Percentiles rank a stretch among this genome's conserved stretches.
Conservation (phyloP, 2,888 invertebrate species). For the Colostygia pectinataria region DNA sequence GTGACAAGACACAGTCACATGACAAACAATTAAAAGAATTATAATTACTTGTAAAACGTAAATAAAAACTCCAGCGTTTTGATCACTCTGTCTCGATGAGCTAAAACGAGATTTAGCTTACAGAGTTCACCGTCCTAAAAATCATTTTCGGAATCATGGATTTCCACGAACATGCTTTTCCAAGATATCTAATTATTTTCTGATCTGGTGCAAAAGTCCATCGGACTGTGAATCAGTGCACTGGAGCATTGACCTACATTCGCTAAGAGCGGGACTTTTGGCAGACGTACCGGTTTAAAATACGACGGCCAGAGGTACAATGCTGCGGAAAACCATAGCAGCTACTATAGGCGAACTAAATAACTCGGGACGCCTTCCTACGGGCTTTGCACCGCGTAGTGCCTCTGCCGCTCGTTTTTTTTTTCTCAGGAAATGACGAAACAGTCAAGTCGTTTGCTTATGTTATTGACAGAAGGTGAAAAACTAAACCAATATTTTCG, state of each 20-base stretch:
- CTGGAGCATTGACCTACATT: constrained; percentile 80
- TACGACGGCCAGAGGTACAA: constrained; percentile 47
- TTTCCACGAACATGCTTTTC: constrained; percentile 13
- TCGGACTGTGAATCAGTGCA: constrained; percentile 44
- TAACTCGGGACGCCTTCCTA: too few species aligned
- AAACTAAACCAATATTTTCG: too few species aligned
- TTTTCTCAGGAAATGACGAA: too few species aligned
- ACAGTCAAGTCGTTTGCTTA: too few species aligned
- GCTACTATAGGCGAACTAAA: too few species aligned
- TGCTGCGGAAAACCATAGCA: constrained; percentile 15
- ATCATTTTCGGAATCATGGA: constrained; percentile 10
- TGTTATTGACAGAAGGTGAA: too few species aligned
- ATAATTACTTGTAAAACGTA: too few species aligned
- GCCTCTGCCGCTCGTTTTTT: too few species aligned
- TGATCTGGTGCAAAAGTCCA: constrained; percentile 32
- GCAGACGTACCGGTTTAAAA: constrained; percentile 65
- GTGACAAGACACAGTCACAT: too few species aligned
- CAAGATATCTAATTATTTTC: constrained; percentile 29
- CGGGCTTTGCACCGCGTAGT: too few species aligned
- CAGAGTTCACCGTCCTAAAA: constrained; percentile 12
- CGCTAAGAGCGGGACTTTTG: constrained; percentile 61
- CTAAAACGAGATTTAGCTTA: not conserved
- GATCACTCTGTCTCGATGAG: not conserved
- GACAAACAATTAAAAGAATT: too few species aligned
- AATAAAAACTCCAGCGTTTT: too few species aligned